A percentile compares a stretch with the other conserved stretches of the same genome.
Conservation (phyloP, 2,797 vertebrate genomes). For the Spinus pinus region DNA sequence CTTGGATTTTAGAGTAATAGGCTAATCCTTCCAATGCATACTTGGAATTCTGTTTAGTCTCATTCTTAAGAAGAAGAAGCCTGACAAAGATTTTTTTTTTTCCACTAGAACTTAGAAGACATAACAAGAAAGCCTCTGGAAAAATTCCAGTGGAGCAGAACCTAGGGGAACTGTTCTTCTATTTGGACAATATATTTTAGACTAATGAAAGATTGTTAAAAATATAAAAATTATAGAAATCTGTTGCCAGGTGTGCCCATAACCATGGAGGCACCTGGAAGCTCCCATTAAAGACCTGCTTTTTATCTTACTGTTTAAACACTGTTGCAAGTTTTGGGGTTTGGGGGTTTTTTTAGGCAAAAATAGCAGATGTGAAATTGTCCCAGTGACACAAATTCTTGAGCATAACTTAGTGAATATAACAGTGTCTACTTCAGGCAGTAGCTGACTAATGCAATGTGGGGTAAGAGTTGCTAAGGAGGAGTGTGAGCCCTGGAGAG, state of each 20-base stretch:
- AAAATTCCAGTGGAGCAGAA: not conserved
- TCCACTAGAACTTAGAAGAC: not conserved
- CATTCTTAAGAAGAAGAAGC: not conserved
- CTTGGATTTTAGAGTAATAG: not conserved
- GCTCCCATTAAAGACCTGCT: not conserved
- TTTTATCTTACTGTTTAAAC: not conserved
- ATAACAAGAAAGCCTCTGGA: not conserved
- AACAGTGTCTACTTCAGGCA: not conserved
- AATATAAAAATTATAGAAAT: not conserved
- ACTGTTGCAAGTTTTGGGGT: not conserved
- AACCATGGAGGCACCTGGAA: not conserved
- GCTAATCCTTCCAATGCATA: not conserved
- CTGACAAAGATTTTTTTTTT: not conserved
- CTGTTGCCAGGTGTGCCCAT: not conserved
- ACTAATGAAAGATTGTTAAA: not conserved
- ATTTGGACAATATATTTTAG: not conserved
- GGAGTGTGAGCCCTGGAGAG: not conserved
- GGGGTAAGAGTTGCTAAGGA: not conserved
- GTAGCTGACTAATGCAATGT: not conserved
- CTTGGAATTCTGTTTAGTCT: not conserved
- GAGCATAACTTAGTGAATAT: not conserved
- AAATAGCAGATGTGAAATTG: not conserved
- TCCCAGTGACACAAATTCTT: not conserved
- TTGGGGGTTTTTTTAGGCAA: not conserved
- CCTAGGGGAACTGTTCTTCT: not conserved